Percentiles rank a stretch among this genome's conserved stretches.
phyloP scores from a whole-genome alignment of 2,113 vertebrate species.

The Galemys pyrenaicus region DNA sequence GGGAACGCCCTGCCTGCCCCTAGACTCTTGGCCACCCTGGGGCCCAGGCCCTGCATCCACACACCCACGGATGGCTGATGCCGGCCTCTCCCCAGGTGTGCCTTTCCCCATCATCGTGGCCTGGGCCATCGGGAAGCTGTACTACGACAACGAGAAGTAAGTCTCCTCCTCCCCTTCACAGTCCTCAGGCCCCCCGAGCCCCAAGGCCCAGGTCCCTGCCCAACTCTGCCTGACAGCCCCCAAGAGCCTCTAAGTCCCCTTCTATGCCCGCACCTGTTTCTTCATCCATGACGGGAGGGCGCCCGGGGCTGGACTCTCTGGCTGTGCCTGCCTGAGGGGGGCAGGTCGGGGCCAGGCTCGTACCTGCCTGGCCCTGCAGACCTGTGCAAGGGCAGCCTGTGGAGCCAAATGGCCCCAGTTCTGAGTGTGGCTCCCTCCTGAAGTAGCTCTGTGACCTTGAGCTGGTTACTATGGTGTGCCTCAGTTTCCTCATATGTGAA shows the following conservation, averaged over 20 bases:
- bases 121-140: conserved; percentile 95
- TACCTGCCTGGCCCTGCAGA: neutral
- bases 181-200: neutral
- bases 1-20: neutral
- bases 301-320: neutral
- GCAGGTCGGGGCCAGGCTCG: neutral
- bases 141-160: conserved; percentile 98
- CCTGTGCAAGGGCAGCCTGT: neutral
- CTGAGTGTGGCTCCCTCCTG: neutral
- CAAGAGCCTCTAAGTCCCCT: neutral
- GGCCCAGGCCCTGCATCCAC: neutral
- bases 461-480: neutral
- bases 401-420: neutral
- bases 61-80: neutral
- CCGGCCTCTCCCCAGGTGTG: conserved; percentile 87
- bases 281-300: neutral
- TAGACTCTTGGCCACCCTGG: neutral
- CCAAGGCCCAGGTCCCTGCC: neutral
- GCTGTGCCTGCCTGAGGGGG: neutral
- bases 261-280: no score
- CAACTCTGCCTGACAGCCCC: neutral
- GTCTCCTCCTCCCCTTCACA: neutral
- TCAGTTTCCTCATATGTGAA: conserved; percentile 40
- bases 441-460: neutral
- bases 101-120: conserved; percentile 95